These are phyloP conservation scores for Lycaon pictus DNA, from an alignment of 2,113 vertebrate genomes.

Conservation along the genomic window DNA sequence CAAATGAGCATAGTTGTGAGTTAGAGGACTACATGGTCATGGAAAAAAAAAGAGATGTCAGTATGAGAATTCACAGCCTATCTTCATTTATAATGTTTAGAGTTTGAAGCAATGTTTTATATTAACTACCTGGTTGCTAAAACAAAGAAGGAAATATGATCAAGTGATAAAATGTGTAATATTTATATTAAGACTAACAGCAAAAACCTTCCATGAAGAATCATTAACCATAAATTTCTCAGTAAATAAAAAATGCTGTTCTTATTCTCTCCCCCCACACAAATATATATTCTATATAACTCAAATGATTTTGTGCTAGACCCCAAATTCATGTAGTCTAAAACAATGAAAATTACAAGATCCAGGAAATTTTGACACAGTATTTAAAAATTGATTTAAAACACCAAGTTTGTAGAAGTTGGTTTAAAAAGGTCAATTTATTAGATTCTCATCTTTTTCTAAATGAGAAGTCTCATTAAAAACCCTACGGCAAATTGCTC, in stretches of 20 bases:
- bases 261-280: not conserved
- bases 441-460: not conserved
- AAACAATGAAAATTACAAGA: not conserved
- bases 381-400: not conserved
- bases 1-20: not conserved
- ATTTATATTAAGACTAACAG: not conserved
- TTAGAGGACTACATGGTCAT: not conserved
- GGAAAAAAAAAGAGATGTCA: not conserved
- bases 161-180: not conserved
- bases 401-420: not conserved
- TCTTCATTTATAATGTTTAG: not conserved
- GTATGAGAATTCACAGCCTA: not conserved
- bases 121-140: not conserved
- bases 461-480: not conserved
- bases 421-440: not conserved
- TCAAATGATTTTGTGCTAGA: not conserved
- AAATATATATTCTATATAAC: not conserved
- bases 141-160: not conserved
- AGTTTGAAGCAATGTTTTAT: not conserved
- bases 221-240: not conserved
- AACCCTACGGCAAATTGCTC: not conserved
- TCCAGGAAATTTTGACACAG: not conserved
- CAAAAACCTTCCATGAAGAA: not conserved
- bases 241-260: not conserved
- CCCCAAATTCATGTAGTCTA: not conserved